Percentiles rank a stretch among this genome's conserved stretches.
phyloP scores from a whole-genome alignment of 2,888 invertebrate species.

The Eretmocerus hayati region DNA sequence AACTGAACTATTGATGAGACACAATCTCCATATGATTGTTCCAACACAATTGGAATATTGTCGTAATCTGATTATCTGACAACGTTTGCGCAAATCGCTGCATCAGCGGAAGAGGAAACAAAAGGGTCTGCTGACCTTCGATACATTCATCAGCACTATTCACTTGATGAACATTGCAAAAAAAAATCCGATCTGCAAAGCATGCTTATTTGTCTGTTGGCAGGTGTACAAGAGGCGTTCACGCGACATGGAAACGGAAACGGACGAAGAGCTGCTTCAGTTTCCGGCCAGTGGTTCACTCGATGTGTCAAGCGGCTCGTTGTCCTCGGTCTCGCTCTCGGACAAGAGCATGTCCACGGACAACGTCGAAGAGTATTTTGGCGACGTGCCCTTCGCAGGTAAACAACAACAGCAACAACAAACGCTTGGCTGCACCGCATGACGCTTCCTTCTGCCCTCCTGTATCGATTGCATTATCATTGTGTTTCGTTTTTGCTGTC shows the following conservation, averaged over 20 bases:
- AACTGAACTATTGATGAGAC: too few relatives aligned
- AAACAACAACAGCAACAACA: slow-evolving; percentile 46
- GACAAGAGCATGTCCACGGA: slow-evolving; percentile 75
- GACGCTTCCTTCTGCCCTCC: slow-evolving; percentile 42
- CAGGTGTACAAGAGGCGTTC: slow-evolving; percentile 81
- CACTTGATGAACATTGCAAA: too few relatives aligned
- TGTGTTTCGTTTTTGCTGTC: slow-evolving; percentile 41
- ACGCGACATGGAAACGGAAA: slow-evolving; percentile 79
- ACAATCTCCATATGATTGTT: too few relatives aligned
- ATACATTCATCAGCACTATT: too few relatives aligned
- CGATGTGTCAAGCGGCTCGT: slow-evolving; percentile 64
- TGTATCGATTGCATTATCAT: slow-evolving; percentile 43
- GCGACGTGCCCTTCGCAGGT: slow-evolving; percentile 85
- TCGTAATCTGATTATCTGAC: too few relatives aligned
- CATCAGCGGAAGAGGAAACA: too few relatives aligned
- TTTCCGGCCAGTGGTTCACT: slow-evolving; percentile 46
- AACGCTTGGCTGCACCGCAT: slow-evolving; percentile 48
- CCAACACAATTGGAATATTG: too few relatives aligned
- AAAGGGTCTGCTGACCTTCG: too few relatives aligned
- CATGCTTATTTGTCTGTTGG: too few relatives aligned
- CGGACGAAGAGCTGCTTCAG: slow-evolving; percentile 54
- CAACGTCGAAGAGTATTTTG: slow-evolving; percentile 78
- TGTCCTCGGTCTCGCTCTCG: slow-evolving; percentile 64
- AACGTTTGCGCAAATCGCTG: too few relatives aligned
- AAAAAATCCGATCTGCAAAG: too few relatives aligned